These are phyloP conservation scores for Oncorhynchus clarkii DNA, from an alignment of 2,113 vertebrate species.

Conservation along the genomic window DNA sequence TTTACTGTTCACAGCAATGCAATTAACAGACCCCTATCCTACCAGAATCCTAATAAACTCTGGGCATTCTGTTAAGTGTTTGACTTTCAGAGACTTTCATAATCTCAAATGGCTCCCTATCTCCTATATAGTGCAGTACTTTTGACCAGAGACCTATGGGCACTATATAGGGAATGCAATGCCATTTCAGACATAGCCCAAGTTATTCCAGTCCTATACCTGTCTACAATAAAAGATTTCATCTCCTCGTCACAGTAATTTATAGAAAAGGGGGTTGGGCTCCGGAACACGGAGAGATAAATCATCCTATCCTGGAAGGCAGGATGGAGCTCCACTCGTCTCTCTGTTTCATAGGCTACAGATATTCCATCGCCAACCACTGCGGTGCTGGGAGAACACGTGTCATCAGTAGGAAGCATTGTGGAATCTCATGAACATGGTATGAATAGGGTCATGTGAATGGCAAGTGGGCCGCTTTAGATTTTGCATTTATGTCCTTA, in stretches of 20 bases:
- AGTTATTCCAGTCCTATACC: conserved; percentile 20
- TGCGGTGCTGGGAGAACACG: not conserved
- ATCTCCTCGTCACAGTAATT: conserved; percentile 37
- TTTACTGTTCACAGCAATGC: conserved; percentile 48
- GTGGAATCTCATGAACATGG: not conserved
- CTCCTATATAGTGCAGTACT: not conserved
- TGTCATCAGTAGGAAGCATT: not conserved
- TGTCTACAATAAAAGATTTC: conserved; percentile 44
- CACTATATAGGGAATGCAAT: not conserved
- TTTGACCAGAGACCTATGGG: too few species aligned
- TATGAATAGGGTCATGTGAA: not conserved
- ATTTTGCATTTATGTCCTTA: not conserved
- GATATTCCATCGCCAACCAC: not conserved
- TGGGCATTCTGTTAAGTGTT: conserved; percentile 29
- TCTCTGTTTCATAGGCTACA: not conserved
- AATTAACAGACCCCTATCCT: conserved; percentile 57
- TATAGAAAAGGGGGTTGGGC: conserved; percentile 20
- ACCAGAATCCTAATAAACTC: conserved; percentile 43
- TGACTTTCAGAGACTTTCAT: conserved; percentile 49
- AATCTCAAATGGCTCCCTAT: not conserved
- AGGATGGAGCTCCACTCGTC: not conserved
- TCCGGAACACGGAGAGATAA: conserved; percentile 29
- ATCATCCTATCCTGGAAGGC: conserved; percentile 2
- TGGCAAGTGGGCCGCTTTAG: conserved; percentile 6
- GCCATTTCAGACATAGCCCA: too few species aligned